Base-by-base conservation (phyloP, 2,888 invertebrate species). In the Ophioninae sp. region DNA sequence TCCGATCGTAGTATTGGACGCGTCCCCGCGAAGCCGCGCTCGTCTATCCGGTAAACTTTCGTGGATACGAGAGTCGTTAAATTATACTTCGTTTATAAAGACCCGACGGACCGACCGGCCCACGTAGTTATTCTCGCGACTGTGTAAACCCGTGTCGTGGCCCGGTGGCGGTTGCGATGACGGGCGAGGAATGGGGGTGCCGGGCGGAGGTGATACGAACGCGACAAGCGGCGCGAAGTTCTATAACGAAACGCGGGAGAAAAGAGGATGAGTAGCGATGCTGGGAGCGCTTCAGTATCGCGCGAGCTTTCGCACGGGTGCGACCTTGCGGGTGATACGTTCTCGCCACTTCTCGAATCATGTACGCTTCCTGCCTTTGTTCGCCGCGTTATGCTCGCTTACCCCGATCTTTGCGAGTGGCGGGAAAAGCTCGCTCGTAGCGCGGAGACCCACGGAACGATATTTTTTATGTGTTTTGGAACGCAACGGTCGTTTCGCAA, bases 231-330 rank as follows among this genome's bases (percentile, higher is more conserved):
- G 51, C 51, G 51, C 51, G 13, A 51, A 51, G 51, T 51, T 51
- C 51, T 51, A 51, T 51, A 76, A 76, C 79, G 61, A 61, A 71
- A 72, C 71, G 71, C 56, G 61, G 61, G 79, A 83, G 63, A 79
- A 75, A 71, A 75, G 74, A 63, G 63, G 76, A 78, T 64, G 78
- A 59, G 63, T 56, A 64, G 58, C 22, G 59, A 41, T 37, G 41
- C 61, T 20, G 71, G 71, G 65, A 63, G 67, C 39, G 63, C 77
- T 73, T 79, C 68, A 83, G 82, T 79, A 79, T 68, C 65, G 67
- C 23, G 44, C 56, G 79, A 75, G 76, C 75, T 59, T 76, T 67
- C 82, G 82, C 20, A 71, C 72, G 56, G 23, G 82, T 44, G 20
- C 64, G 41, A 64, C 75, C 65, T 17, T 22, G 13, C 3, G 30